Base-by-base conservation (phyloP, 2,113 vertebrate species). In the Mesocricetus auratus region DNA sequence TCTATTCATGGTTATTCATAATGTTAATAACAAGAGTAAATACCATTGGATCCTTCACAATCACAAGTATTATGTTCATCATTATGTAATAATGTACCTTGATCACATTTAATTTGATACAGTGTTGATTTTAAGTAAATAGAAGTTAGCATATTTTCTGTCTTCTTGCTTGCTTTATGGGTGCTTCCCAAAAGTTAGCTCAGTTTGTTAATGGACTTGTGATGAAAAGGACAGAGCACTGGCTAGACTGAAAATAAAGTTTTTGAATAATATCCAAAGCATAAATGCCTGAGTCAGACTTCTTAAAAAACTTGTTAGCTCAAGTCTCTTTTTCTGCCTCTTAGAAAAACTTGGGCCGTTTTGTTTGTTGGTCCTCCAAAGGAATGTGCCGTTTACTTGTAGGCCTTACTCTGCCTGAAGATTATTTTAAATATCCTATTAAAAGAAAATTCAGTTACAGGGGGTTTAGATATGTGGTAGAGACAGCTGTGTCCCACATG, bases 361-460 rank as follows among this genome's bases (percentile, higher is more conserved):
- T 89, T 89, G 29, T 93, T 96, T 92, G 42, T 93, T 85, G 83
- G 62, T 94, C 92, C 4, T 33, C 86, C 79, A 89, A 94, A 83
- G 90, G 90, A 78, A 47, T 74, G 15, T 82, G 0, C 3, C 22
- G 71, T 95, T 66, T 78, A 95, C 83, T 39, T 50, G 2, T 3
- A 69, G 45, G 6, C 47, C 29, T 94, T 82, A 56, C 53, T 96
- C 15, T 85, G 45, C 58, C 39, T 89, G 56, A 90, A 96, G 94
- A 95, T 68, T 6, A 58, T 79, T 86, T 91, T 91, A 93, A 94
- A 3, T 64, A 74, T 64, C 86, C 58, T 94, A 22, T 69, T 53
- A 94, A 92, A 66, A 26, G 87, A 50, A 73, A 50, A 81, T 89
- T 90, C 92, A 77, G 39, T 64, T 58, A 75, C 86, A 94, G 53